Conservation (phyloP, 2,888 invertebrate species). For the Dyspetes luteomarginatus region DNA sequence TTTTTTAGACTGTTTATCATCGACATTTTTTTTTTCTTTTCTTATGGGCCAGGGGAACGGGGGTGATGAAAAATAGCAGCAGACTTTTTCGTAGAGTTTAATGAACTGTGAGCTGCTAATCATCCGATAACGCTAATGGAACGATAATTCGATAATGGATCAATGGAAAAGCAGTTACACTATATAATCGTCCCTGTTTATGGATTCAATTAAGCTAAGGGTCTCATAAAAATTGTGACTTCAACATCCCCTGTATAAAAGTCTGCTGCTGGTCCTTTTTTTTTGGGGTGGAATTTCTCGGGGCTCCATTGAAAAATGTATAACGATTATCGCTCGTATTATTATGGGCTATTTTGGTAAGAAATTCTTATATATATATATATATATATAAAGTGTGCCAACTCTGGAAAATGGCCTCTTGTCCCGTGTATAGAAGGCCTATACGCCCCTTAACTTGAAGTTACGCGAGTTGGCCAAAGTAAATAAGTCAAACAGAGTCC, state of each 20-base stretch:
- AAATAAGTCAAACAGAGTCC: slow-evolving; percentile 62
- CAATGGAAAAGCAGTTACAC: slow-evolving; percentile 37
- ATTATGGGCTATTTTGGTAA: slow-evolving; percentile 15
- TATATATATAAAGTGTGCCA: neutral
- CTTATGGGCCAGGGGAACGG: neutral
- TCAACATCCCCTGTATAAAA: too few species aligned
- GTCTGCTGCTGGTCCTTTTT: slow-evolving; percentile 22
- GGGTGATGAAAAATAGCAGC: neutral
- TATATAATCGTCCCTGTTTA: slow-evolving; percentile 59
- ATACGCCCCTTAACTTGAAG: slow-evolving; percentile 67
- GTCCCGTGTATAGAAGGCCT: slow-evolving; percentile 51
- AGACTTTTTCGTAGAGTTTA: slow-evolving; percentile 67
- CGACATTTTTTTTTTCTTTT: neutral
- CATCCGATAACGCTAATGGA: slow-evolving; percentile 70
- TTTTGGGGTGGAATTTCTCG: slow-evolving; percentile 1
- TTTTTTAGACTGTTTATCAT: neutral
- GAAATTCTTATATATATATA: neutral
- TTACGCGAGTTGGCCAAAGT: slow-evolving; percentile 67
- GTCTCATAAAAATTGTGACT: slow-evolving; percentile 77
- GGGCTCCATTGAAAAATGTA: slow-evolving; percentile 1
- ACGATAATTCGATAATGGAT: slow-evolving; percentile 76
- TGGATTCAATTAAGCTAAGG: slow-evolving; percentile 80
- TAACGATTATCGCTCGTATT: slow-evolving; percentile 31
- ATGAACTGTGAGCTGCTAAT: slow-evolving; percentile 75
- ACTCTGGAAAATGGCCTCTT: slow-evolving; percentile 32